These are phyloP conservation scores for Heliconius hortense DNA, from an alignment of 2,888 invertebrate genomes.

Conservation along the genomic window DNA sequence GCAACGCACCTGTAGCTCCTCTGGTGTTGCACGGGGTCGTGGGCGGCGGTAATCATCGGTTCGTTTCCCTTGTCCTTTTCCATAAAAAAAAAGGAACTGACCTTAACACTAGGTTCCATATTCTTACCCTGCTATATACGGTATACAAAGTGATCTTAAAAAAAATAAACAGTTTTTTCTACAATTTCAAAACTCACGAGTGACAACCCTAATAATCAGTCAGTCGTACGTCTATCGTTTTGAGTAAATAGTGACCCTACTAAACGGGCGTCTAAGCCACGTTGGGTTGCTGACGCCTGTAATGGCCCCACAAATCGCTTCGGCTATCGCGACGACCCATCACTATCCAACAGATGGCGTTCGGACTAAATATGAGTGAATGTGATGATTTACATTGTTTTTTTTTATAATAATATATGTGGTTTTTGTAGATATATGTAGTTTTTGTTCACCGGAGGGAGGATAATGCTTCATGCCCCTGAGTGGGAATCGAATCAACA, in stretches of 20 bases:
- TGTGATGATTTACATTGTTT: neutral
- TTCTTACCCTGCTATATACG: too few relatives aligned
- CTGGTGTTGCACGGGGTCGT: too few relatives aligned
- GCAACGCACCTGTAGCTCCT: too few relatives aligned
- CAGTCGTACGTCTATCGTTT: slow-evolving; percentile 1
- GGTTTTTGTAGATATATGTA: too few relatives aligned
- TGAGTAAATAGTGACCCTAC: slow-evolving; percentile 12
- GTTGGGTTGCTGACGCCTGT: slow-evolving; percentile 39
- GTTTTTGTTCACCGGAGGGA: too few relatives aligned
- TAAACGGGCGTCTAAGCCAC: slow-evolving; percentile 23
- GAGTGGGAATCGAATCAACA: too few relatives aligned
- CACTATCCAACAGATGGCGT: slow-evolving; percentile 33
- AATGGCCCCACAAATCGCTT: slow-evolving; percentile 39
- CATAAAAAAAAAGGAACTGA: too few relatives aligned
- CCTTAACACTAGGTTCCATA: neutral
- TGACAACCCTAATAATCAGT: slow-evolving; percentile 12
- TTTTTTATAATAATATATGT: neutral
- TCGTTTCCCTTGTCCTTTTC: too few relatives aligned
- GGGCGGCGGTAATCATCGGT: too few relatives aligned
- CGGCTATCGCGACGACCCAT: slow-evolving; percentile 36
- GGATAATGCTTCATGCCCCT: too few relatives aligned
- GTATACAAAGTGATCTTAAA: too few relatives aligned
- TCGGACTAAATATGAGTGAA: slow-evolving; percentile 26
- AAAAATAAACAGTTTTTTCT: neutral
- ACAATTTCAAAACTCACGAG: neutral